Base-by-base conservation (phyloP, 64 coral and sea anemone species). In the Cladopsammia gracilis region DNA sequence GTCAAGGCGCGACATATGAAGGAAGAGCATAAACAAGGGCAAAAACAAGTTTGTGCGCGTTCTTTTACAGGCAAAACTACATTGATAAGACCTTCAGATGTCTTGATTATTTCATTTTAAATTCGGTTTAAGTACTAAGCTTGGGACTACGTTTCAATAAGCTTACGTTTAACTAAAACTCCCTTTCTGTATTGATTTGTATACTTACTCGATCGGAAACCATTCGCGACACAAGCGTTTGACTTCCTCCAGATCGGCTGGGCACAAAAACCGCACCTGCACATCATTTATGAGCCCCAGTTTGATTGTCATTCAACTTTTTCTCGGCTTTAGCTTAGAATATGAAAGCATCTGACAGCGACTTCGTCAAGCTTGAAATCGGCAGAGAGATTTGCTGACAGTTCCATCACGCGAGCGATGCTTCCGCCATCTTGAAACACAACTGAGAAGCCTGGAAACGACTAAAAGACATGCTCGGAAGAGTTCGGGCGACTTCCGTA, bases 121-220 rank as follows among this genome's bases (percentile, higher is more conserved):
- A 19, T 20, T 51, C 1, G 18, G 43, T 84, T 13, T 23, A 10
- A 50, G 24, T 20, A 23, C 66, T 25, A 13, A 48, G 18, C 19
- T 51, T 84, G 9, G 2, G 19, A 20, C 10, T 49, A 48, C 15
- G 1, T 84, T 50, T 69, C 0, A 20, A 42, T n/a, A n/a, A n/a
- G n/a, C n/a, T n/a, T n/a, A 11, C 44, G 18, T 46, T 44, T 15
- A 49, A n/a, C 60, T 49, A 34, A 48, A 51, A 48, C 62, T 84
- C 80, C 42, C 19, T 47, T 24, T 84, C 80, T 84, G 80, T 46
- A 84, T 84, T 20, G 60, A 71, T 46, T 57, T 59, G 23, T 23
- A 86, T 42, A 96, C 96, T 94, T 57, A 97, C 96, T 97, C 96
- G 75, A 97, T 97, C 3, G 96, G 96, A 87, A 97, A 97, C 96